Evolutionary conservation across 1,140 invertebrate genomes (phyloP).

Genomic region (Drosophila carrolli): DNA sequence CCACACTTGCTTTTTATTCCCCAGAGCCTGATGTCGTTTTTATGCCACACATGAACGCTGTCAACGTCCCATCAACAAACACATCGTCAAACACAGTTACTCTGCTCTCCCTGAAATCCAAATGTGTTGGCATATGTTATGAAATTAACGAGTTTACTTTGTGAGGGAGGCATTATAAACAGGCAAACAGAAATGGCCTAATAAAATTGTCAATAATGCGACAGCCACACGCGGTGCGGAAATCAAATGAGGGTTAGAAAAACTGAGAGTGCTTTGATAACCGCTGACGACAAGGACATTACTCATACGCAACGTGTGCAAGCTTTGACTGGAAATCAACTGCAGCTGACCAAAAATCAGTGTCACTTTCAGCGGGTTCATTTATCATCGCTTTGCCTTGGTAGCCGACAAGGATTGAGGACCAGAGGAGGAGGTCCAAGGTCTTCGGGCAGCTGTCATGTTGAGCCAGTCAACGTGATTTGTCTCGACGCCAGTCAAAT

Average conservation of each 20-base stretch:
- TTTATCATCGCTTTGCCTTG: slow-evolving; percentile 67
- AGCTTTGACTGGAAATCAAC: slow-evolving; percentile 49
- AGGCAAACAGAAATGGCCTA: slow-evolving; percentile 55
- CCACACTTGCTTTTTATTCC: slow-evolving; percentile 27
- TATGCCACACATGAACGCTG: slow-evolving; percentile 33
- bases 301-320: slow-evolving; percentile 65
- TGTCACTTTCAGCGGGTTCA: slow-evolving; percentile 62
- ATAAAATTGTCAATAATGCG: slow-evolving; percentile 76
- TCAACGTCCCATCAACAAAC: slow-evolving; percentile 40
- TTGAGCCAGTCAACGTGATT: slow-evolving; percentile 72
- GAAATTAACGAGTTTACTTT: slow-evolving; percentile 72
- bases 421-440: slow-evolving; percentile 11
- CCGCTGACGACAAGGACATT: slow-evolving; percentile 40
- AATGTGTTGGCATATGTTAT: slow-evolving; percentile 57
- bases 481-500: slow-evolving; percentile 61
- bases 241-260: slow-evolving; percentile 30
- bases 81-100: slow-evolving; percentile 20
- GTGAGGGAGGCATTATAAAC: slow-evolving; percentile 49
- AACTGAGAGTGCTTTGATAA: slow-evolving; percentile 1
- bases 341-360: slow-evolving; percentile 71
- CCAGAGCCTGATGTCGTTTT: slow-evolving; percentile 40
- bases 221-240: slow-evolving; percentile 14
- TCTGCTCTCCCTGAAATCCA: not conserved
- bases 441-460: slow-evolving; percentile 59
- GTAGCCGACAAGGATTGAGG: slow-evolving; percentile 17